Conservation (phyloP, 2,797 vertebrate species). For the Darevskia mixta region DNA sequence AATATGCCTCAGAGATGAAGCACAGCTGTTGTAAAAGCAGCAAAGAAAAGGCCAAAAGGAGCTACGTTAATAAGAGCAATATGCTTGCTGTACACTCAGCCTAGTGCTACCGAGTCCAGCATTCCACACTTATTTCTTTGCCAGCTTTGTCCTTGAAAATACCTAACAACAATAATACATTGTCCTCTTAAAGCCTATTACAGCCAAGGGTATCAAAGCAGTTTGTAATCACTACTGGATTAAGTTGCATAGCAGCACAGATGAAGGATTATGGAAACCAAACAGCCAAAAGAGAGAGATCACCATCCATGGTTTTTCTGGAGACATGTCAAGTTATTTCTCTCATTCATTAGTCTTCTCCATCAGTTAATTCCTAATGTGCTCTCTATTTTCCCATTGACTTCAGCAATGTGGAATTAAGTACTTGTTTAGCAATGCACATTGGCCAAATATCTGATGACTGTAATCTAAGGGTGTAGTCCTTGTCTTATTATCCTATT, state of each 20-base stretch:
- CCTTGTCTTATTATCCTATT: background rate
- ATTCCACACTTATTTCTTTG: conserved; percentile 52
- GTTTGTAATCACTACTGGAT: conserved; percentile 48
- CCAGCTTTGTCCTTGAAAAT: conserved; percentile 53
- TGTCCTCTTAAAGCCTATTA: conserved; percentile 26
- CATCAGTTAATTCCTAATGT: background rate
- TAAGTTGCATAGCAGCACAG: conserved; percentile 50
- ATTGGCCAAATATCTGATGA: background rate
- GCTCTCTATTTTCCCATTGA: conserved; percentile 1
- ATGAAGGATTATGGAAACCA: conserved; percentile 23
- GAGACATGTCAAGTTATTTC: conserved; percentile 30
- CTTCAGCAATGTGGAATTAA: conserved; percentile 11
- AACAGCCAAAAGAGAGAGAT: conserved; percentile 8
- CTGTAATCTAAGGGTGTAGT: background rate
- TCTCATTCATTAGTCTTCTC: background rate
- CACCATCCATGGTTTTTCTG: conserved; percentile 10
- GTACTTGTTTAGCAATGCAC: background rate
- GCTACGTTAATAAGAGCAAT: conserved; percentile 60
- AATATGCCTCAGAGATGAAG: conserved; percentile 70
- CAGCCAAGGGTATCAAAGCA: conserved; percentile 46
- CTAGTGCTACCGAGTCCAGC: conserved; percentile 3
- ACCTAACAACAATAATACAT: conserved; percentile 39
- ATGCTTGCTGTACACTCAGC: conserved; percentile 38
- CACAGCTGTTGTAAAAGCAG: conserved; percentile 72
- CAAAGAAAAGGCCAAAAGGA: conserved; percentile 5